Evolutionary conservation across 2,888 invertebrate species (phyloP).

Genomic region (Drosophila nigritarsus): DNA sequence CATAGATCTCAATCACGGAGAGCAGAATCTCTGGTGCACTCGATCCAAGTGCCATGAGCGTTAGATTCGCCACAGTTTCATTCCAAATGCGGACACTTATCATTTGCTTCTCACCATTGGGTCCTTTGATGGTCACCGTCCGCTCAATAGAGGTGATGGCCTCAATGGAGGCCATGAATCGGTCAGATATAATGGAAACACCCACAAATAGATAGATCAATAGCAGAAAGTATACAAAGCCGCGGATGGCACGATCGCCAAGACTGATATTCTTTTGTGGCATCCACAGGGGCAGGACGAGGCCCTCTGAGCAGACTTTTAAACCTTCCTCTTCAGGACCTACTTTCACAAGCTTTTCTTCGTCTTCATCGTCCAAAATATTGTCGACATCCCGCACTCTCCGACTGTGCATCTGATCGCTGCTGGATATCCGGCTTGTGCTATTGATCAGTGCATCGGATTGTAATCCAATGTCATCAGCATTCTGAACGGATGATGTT

Average conservation of each 20-base stretch:
- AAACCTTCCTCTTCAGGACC: slow-evolving; percentile 14
- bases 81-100: slow-evolving; percentile 99
- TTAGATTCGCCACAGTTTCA: slow-evolving; percentile 99
- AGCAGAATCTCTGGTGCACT: slow-evolving; percentile 99
- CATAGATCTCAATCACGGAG: slow-evolving; percentile 98
- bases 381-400: slow-evolving; percentile 32
- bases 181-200: slow-evolving; percentile 98
- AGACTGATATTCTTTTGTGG: slow-evolving; percentile 92
- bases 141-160: slow-evolving; percentile 99
- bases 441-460: slow-evolving; percentile 19
- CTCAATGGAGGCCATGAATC: slow-evolving; percentile 99
- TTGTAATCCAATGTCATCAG: neutral
- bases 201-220: slow-evolving; percentile 98
- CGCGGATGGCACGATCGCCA: slow-evolving; percentile 93
- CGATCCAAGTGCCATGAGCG: slow-evolving; percentile 99
- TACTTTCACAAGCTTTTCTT: neutral
- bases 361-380: neutral
- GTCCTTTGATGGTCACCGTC: slow-evolving; percentile 95
- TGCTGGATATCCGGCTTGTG: slow-evolving; percentile 16
- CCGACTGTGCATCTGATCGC: slow-evolving; percentile 39
- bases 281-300: slow-evolving; percentile 94
- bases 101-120: slow-evolving; percentile 94
- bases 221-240: slow-evolving; percentile 94
- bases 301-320: slow-evolving; percentile 90
- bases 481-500: slow-evolving; percentile 22